Percentiles rank a stretch among this genome's conserved stretches.
Conservation (phyloP, 2,113 vertebrate genomes). For the Ammodytes dubius region DNA sequence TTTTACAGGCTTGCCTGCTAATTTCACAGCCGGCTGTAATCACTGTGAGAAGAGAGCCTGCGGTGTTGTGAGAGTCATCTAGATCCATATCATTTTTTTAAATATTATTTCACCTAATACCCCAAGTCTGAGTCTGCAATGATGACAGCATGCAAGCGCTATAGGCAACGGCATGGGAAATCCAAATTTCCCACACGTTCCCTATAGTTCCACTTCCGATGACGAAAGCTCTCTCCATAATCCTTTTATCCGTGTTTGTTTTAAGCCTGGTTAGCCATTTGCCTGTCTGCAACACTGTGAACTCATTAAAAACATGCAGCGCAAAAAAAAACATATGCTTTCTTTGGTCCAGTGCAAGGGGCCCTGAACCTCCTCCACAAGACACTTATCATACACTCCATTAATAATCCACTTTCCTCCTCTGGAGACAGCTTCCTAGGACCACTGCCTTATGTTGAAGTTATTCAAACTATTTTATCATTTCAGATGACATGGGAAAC, state of each 20-base stretch:
- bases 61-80: slow-evolving; percentile 50
- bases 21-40: slow-evolving; percentile 78
- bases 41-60: slow-evolving; percentile 47
- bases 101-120: slow-evolving; percentile 45
- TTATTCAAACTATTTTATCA: neutral
- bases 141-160: slow-evolving; percentile 44
- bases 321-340: slow-evolving; percentile 44
- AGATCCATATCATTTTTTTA: slow-evolving; percentile 25
- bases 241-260: slow-evolving; percentile 77
- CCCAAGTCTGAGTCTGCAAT: slow-evolving; percentile 24
- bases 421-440: slow-evolving; percentile 5
- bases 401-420: slow-evolving; percentile 17
- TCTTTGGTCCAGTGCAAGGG: slow-evolving; percentile 4
- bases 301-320: slow-evolving; percentile 59
- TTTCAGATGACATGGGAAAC: neutral
- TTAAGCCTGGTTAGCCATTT: slow-evolving; percentile 67
- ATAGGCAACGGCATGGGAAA: slow-evolving; percentile 60
- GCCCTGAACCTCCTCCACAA: neutral
- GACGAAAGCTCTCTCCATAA: slow-evolving; percentile 64
- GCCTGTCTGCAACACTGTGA: slow-evolving; percentile 57
- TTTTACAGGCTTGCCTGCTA: slow-evolving; percentile 73
- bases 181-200: slow-evolving; percentile 75
- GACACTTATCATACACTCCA: slow-evolving; percentile 20
- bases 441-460: neutral
- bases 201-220: slow-evolving; percentile 45